Evolutionary conservation across 2,113 vertebrate species (phyloP), one percentile per base, ranked within the genome.

Genomic region (Clarias magur): DNA sequence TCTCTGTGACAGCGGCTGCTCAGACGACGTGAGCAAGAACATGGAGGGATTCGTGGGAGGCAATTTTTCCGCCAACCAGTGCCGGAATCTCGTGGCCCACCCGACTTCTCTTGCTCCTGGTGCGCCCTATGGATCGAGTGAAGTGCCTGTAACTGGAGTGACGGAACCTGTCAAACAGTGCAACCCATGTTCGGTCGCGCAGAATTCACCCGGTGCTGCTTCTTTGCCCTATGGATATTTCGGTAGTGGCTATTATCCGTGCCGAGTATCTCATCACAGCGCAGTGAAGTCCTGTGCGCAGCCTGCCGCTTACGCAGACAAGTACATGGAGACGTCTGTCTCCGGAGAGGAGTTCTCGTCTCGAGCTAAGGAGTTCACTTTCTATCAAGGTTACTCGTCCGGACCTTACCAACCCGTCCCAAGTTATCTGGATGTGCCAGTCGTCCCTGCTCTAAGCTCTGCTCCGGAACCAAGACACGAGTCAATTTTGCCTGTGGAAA

Each of bases 141-240:
- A 97, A 88, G 96, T 96, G 91, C 96, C 97, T 57, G 95, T 95
- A 54, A 95, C 97, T 88, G 97, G 96, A 88, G 96, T 97, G 92
- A 96, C 96, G 83, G 98, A 98, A 93, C 96, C 97, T 86, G 97
- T 95, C 95, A 99, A 99, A 93, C 98, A 99, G 90, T 99, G 98
- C 94, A 99, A 97, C 87, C 98, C 98, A 85, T 99, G 98, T 92
- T 97, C 97, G 2, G 97, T 96, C 48, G 97, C 97, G 34, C 98
- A 99, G 93, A 97, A 96, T 88, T 96, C 96, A 13, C 95, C 97
- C 89, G 96, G 97, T 90, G 96, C 97, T 90, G 96, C 97, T 16
- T 97, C 97, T 86, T 93, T 99, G 93, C 98, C 98, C 88, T 99
- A 99, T 90, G 97, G 98, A 94, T 99, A 99, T 92, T 99, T 99